Base-by-base conservation (phyloP, 2,888 invertebrate species). In the Apomyelois bistriatella region DNA sequence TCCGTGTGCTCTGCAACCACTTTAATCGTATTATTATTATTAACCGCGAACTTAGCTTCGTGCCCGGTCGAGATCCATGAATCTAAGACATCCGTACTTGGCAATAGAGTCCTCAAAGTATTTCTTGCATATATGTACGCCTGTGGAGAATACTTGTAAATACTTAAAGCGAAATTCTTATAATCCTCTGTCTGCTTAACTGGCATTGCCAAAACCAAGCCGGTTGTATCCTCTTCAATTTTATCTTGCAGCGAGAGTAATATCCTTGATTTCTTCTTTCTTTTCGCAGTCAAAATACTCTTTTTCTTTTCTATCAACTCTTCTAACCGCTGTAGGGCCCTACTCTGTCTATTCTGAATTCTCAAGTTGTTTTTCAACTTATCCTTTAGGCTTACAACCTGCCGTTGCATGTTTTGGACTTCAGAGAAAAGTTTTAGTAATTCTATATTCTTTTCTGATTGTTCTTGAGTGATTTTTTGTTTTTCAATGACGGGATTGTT, bases 141-240 rank as follows among this genome's bases (percentile, higher is more conserved):
- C 64, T 90, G 90, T 0, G 90, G 90, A 0, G 90, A 89, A 59
- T 88, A 89, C 61, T 85, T 89, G 61, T 90, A 90, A 53, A 89
- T 78, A 64, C 85, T 87, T 16, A 90, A 65, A 0, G 89, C 82
- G 52, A 90, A 90, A 59, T 86, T 87, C 65, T 87, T 89, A 54
- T 88, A 72, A 53, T 90, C 90, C 7, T 88, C 87, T 0, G 90
- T 88, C 36, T 90, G 86, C 56, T 81, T 74, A 51, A 81, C 79
- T 0, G 90, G 90, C 90, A 90, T 88, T 0, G 89, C 88, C 53
- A 90, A 60, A 1, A 90, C 84, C 9, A 90, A 58, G 0, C 89
- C 90, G 5, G 78, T 84, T 0, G 79, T 76, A 49, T 89, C 90
- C 41, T 89, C 89, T 40, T 81, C 82, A 1, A 90, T 85, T 65